phyloP scores from a whole-genome alignment of 2,113 vertebrate species.

The Meriones unguiculatus region DNA sequence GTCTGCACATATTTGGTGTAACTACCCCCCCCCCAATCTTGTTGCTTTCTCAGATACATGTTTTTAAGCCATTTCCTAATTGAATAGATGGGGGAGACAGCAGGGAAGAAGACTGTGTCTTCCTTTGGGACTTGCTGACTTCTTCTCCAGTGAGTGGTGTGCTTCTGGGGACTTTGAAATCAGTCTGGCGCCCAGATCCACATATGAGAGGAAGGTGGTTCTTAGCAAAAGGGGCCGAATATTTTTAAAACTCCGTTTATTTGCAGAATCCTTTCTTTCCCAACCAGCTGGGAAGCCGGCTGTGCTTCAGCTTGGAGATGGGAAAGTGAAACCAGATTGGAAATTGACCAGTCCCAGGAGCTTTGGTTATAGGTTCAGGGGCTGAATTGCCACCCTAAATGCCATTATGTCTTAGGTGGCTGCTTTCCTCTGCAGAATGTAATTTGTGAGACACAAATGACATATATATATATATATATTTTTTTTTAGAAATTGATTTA shows the following conservation, averaged over 20 bases:
- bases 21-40: constrained; percentile 62
- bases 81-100: not conserved
- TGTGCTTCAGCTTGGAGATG: constrained; percentile 74
- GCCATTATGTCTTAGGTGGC: constrained; percentile 47
- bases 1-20: constrained; percentile 71
- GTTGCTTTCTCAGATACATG: constrained; percentile 71
- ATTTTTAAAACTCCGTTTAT: constrained; percentile 81
- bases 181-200: constrained; percentile 49
- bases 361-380: constrained; percentile 24
- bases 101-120: not conserved
- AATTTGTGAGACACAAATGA: constrained; percentile 8
- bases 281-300: constrained; percentile 83
- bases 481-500: too few species aligned
- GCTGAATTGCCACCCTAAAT: not conserved
- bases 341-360: constrained; percentile 66
- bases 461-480: too few species aligned
- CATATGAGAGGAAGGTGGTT: constrained; percentile 63
- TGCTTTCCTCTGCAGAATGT: constrained; percentile 34
- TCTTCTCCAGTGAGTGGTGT: constrained; percentile 32
- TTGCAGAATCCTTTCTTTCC: constrained; percentile 78
- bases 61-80: constrained; percentile 66
- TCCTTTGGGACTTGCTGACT: constrained; percentile 42
- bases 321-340: constrained; percentile 80
- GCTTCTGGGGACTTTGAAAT: constrained; percentile 51
- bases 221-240: constrained; percentile 69